A percentile compares a stretch with the other conserved stretches of the same genome.
phyloP scores from a whole-genome alignment of 2,113 vertebrate genomes.

The Lycaon pictus region DNA sequence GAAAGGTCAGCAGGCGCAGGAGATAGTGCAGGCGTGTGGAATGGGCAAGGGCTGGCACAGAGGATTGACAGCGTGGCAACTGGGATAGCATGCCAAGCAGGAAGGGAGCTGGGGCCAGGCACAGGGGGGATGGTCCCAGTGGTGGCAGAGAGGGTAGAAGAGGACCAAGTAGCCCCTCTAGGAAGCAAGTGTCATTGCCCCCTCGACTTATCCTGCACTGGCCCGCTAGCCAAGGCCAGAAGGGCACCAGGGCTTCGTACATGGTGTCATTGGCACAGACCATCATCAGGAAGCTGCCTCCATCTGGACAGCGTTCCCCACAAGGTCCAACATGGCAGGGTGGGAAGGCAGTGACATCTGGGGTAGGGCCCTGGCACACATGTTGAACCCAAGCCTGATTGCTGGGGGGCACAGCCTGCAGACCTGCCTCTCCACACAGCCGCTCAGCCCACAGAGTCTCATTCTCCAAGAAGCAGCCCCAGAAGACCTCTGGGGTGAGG shows the following conservation, averaged over 20 bases:
- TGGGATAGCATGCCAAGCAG: conserved; percentile 88
- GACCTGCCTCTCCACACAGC: conserved; percentile 86
- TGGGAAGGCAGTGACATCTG: conserved; percentile 64
- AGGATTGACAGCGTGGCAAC: conserved; percentile 89
- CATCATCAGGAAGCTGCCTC: conserved; percentile 88
- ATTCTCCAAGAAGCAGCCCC: conserved; percentile 92
- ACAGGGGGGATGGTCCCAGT: conserved; percentile 91
- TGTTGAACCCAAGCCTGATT: conserved; percentile 87
- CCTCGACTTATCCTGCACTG: conserved; percentile 85
- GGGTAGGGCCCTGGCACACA: conserved; percentile 86
- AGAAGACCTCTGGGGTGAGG: conserved; percentile 89
- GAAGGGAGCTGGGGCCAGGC: conserved; percentile 87
- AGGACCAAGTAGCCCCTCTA: conserved; percentile 91
- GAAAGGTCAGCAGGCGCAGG: conserved; percentile 90
- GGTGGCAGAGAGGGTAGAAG: conserved; percentile 88
- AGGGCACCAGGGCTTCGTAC: conserved; percentile 83
- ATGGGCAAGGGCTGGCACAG: conserved; percentile 81
- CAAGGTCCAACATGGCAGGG: conserved; percentile 81
- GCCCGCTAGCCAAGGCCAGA: conserved; percentile 84
- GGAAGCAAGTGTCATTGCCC: conserved; percentile 88
- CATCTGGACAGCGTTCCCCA: conserved; percentile 84
- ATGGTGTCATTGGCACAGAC: conserved; percentile 89
- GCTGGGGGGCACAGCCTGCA: conserved; percentile 78
- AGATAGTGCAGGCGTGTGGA: conserved; percentile 89
- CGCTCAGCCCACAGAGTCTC: conserved; percentile 85